Conservation (phyloP, 2,797 vertebrate genomes). For the Pangasius djambal region DNA sequence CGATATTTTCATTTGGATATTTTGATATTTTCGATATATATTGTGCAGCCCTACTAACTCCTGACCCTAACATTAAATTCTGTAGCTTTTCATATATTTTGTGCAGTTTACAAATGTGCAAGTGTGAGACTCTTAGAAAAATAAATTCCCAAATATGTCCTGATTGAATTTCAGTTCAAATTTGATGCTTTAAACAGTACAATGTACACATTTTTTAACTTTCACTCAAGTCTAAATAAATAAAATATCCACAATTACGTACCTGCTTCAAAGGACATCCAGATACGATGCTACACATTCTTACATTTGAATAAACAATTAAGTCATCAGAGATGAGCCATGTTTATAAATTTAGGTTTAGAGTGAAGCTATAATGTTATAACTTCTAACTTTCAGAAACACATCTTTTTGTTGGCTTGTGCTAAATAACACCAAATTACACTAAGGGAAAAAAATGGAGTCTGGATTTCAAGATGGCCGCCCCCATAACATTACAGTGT, state of each 20-base stretch:
- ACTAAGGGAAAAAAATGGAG: neutral
- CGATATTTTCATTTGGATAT: no score
- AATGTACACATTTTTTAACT: neutral
- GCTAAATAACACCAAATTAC: neutral
- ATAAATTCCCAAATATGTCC: neutral
- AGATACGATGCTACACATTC: neutral
- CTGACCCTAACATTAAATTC: no score
- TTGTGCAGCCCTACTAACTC: no score
- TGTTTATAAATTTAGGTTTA: neutral
- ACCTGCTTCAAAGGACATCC: neutral
- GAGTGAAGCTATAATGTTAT: neutral
- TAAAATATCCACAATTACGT: neutral
- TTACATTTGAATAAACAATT: neutral
- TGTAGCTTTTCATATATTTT: neutral
- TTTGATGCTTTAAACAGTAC: neutral
- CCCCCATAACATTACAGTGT: neutral
- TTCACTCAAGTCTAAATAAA: neutral
- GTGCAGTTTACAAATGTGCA: neutral
- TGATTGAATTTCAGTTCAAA: neutral
- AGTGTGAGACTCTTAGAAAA: neutral
- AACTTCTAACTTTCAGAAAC: neutral
- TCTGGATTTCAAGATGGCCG: neutral
- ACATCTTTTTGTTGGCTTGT: neutral
- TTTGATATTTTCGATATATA: no score
- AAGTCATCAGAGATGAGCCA: neutral